Base-by-base conservation (phyloP, 2,797 vertebrate species). In the Sebastiscus tertius region DNA sequence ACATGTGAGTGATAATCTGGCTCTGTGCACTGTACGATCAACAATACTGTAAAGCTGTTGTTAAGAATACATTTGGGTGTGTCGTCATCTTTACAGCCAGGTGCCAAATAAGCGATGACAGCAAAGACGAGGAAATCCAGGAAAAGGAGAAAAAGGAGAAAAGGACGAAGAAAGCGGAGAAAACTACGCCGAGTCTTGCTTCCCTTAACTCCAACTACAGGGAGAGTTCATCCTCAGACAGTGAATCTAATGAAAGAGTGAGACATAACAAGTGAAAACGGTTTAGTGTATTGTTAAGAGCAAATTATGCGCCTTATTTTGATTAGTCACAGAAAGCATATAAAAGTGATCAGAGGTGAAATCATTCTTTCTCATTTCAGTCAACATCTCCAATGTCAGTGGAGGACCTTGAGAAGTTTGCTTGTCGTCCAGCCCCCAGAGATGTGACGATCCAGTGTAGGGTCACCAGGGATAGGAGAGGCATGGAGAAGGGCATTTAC, bases 401-500 rank as follows among this genome's bases (percentile, higher is more conserved):
- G 66, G 95, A 96, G 34, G 95, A 97, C 66, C 91, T 97, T 18
- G 94, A 96, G 84, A 93, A 91, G 12, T 98, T 97, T 62, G 94
- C 97, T 4, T 65, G 97, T 75, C 93, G 87, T 20, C 96, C 97
- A 0, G 96, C 95, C 6, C 90, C 94, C 12, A 92, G 90, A 72
- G 95, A 96, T 20, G 77, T 77, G 26, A 96, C 90, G 0, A 88
- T 98, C 66, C 96, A 97, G 84, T 98, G 97, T 72, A 89, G 95
- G 75, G 96, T 98, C 76, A 96, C 95, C 42, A 95, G 97, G 76
- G 96, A 98, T 90, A 95, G 96, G 78, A 95, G 95, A 42, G 97
- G 97, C 12, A 49, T 98, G 87, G 97, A 97, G 89, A 97, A 97
- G 88, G 96, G 96, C 72, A 94, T 97, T 33, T 98, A 96, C 82